Evolutionary conservation across 2,888 invertebrate genomes (phyloP), one percentile per base, ranked within the genome.

Genomic region (Metacarcinus magister): DNA sequence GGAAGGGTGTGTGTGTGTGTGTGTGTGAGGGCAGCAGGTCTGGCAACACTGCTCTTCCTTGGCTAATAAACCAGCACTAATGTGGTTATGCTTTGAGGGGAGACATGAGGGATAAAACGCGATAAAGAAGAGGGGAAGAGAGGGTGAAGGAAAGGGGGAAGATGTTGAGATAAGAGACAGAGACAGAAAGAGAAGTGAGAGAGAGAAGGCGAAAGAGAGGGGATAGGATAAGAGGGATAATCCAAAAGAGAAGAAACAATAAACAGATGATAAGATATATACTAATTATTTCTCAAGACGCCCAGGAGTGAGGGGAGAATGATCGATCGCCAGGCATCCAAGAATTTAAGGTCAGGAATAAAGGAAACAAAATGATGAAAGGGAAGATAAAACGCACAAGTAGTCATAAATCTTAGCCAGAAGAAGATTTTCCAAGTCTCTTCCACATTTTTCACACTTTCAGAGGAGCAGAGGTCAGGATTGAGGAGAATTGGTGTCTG

Each of bases 51-150:
- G 28, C 92, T 82, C 94, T 90, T 48, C 44, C 54, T 94, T 32
- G 43, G 92, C 92, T 95, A 95, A 95, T 95, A 95, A 95, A 95
- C 91, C 95, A 91, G 23, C 44, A 92, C 95, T 95, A 95, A 95
- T 95, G 95, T 82, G 92, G 95, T 95, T 95, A 95, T 95, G 95
- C 95, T 95, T 95, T 95, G 95, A 95, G 44, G 95, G 95, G 95
- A 92, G 82, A 46, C 92, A 46, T 44, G 92, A 92, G 92, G 95
- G 95, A 92, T 92, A 95, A 44, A 92, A 75, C 82, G n/a, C 75
- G 95, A 95, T 92, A 92, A 95, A 95, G 95, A 75, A 91, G 95
- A 95, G 95, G 92, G 95, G 82, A 82, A 28, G 82, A 82, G 82
- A 82, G 32, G 82, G 82, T 10, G 82, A 82, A 82, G 82, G 82